Conservation (phyloP, 2,888 invertebrate species). For the Abscondita cerata region DNA sequence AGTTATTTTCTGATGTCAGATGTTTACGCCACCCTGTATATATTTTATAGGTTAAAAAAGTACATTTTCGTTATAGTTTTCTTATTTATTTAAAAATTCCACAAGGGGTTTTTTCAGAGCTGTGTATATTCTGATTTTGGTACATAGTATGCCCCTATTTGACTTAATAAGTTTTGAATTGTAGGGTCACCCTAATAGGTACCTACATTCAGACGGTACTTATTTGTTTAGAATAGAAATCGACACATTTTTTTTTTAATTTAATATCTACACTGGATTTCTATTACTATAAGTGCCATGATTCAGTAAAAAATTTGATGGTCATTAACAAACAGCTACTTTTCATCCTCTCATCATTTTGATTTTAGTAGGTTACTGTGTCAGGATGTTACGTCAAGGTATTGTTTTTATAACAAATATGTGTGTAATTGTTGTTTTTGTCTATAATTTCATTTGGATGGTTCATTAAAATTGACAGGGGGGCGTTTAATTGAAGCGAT, state of each 20-base stretch:
- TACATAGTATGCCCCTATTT: too few relatives aligned
- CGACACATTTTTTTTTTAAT: conserved; percentile 17
- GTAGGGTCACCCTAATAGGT: too few relatives aligned
- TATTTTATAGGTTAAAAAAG: too few relatives aligned
- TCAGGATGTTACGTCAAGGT: conserved; percentile 32
- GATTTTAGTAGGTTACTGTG: conserved; percentile 35
- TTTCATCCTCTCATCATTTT: conserved; percentile 32
- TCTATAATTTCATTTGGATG: conserved; percentile 17
- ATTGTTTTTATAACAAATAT: conserved; percentile 29
- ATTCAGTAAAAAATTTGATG: conserved; percentile 29
- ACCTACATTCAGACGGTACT: too few relatives aligned
- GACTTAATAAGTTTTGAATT: too few relatives aligned
- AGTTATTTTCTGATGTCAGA: too few relatives aligned
- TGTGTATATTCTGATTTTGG: too few relatives aligned
- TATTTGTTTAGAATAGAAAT: conserved; percentile 24
- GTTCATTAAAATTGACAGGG: conserved; percentile 17
- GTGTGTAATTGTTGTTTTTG: conserved; percentile 27
- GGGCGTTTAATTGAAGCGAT: conserved; percentile 10
- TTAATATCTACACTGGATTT: conserved; percentile 21
- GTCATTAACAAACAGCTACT: conserved; percentile 36
- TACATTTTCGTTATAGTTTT: too few relatives aligned
- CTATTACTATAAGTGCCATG: conserved; percentile 26
- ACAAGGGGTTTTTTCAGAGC: too few relatives aligned
- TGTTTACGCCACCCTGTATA: too few relatives aligned
- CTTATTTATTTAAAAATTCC: too few relatives aligned